Evolutionary conservation across 2,888 invertebrate species (phyloP).

Genomic region (Rhabditoides inermis): DNA sequence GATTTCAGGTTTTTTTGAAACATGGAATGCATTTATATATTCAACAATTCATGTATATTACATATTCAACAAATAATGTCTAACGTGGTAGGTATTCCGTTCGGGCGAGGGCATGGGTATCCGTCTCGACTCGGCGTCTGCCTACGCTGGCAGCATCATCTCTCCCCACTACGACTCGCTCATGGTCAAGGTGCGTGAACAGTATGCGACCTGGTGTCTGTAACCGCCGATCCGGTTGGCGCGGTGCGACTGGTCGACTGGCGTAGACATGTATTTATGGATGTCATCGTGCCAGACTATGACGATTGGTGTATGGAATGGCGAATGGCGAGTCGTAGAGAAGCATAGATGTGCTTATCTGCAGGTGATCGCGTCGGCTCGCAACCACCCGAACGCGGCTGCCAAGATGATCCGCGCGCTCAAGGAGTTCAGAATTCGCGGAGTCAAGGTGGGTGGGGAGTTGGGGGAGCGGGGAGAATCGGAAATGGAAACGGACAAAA

Average conservation of each 20-base stretch:
- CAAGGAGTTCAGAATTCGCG: constrained; percentile 89
- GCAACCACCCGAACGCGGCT: constrained; percentile 78
- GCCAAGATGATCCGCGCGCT: constrained; percentile 93
- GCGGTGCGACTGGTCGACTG: too few relatives aligned
- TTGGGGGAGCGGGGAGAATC: background rate
- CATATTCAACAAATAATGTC: too few relatives aligned
- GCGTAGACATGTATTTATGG: too few relatives aligned
- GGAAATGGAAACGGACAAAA: background rate
- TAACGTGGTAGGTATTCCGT: constrained; percentile 61
- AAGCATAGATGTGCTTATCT: background rate
- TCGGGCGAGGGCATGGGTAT: constrained; percentile 99
- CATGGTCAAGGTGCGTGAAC: constrained; percentile 69
- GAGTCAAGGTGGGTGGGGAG: constrained; percentile 68
- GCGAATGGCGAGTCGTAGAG: too few relatives aligned
- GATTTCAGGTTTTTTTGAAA: too few relatives aligned
- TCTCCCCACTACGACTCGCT: constrained; percentile 97
- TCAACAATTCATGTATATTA: too few relatives aligned
- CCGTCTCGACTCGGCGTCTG: constrained; percentile 88
- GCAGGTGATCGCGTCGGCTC: constrained; percentile 79
- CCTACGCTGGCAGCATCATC: constrained; percentile 83
- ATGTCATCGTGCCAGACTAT: too few relatives aligned
- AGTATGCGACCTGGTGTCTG: too few relatives aligned
- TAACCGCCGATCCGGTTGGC: too few relatives aligned
- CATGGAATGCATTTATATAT: too few relatives aligned
- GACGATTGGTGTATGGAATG: too few relatives aligned